These are phyloP conservation scores for Theristicus caerulescens DNA, from an alignment of 2,113 vertebrate species.

Conservation along the genomic window DNA sequence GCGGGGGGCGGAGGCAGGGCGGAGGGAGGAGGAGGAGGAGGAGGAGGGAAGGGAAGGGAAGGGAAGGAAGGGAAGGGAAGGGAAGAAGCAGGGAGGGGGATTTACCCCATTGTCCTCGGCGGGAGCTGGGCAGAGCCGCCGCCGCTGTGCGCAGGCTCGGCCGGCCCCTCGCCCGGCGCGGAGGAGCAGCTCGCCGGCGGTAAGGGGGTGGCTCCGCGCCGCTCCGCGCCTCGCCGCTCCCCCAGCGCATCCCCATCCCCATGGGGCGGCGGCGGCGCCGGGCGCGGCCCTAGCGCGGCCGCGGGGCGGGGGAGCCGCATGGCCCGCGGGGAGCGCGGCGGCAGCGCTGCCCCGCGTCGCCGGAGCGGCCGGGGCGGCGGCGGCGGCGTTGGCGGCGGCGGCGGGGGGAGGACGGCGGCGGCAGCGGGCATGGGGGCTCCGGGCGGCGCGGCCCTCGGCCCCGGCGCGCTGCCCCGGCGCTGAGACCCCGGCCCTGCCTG, in stretches of 20 bases:
- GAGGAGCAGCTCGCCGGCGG: not conserved
- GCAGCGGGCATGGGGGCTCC: constrained; percentile 22
- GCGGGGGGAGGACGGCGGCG: not conserved
- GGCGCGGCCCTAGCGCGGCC: not conserved
- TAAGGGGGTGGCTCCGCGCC: not conserved
- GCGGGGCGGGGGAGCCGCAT: constrained; percentile 4
- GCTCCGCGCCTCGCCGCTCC: not conserved
- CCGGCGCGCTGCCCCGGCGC: not conserved
- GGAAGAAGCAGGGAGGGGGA: not conserved
- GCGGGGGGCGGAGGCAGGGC: not conserved
- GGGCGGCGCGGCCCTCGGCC: constrained; percentile 10
- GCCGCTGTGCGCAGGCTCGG: not conserved
- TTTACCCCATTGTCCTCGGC: constrained; percentile 23
- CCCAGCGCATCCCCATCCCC: not conserved
- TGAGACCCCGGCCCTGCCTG: not conserved
- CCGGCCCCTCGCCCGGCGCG: not conserved
- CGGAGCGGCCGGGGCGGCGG: not conserved
- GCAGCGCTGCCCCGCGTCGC: constrained; percentile 2
- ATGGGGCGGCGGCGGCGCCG: constrained; percentile 21
- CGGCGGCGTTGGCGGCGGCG: not conserved
- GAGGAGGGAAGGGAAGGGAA: not conserved
- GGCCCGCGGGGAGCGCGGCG: not conserved
- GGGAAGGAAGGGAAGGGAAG: too few relatives aligned
- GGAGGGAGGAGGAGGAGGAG: not conserved
- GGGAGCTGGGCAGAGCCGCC: not conserved